These are phyloP conservation scores for Anastrepha obliqua DNA, from an alignment of 1,140 invertebrate genomes.

Conservation along the genomic window DNA sequence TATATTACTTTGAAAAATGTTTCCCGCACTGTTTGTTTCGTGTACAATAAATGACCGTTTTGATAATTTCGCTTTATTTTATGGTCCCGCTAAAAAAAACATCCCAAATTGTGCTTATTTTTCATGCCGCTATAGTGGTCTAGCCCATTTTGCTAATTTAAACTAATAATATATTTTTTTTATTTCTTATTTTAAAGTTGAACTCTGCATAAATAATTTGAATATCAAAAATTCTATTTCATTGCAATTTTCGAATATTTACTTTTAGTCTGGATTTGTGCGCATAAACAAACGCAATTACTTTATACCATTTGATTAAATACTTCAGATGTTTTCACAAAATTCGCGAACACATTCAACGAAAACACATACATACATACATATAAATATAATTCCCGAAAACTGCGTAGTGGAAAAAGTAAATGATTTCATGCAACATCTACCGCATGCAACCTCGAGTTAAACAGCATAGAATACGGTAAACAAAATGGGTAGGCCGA, in stretches of 20 bases:
- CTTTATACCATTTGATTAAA: not conserved
- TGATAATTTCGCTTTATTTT: too few relatives aligned
- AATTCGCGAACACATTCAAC: not conserved
- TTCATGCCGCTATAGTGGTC: too few relatives aligned
- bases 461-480: not conserved
- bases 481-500: not conserved
- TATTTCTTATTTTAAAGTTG: not conserved
- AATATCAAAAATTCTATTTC: too few relatives aligned
- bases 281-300: too few relatives aligned
- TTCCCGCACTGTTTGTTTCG: too few relatives aligned
- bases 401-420: not conserved
- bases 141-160: not conserved
- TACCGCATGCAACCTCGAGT: not conserved
- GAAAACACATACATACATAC: too few relatives aligned
- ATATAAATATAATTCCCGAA: not conserved
- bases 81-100: too few relatives aligned
- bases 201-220: too few relatives aligned
- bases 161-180: not conserved
- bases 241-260: not conserved
- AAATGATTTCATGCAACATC: conserved; percentile 16
- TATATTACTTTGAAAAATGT: too few relatives aligned
- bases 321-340: not conserved
- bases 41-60: too few relatives aligned
- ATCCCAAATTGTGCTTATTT: too few relatives aligned
- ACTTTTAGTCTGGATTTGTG: not conserved